Evolutionary conservation across 2,888 invertebrate genomes (phyloP).

Genomic region (Harmothoe impar): DNA sequence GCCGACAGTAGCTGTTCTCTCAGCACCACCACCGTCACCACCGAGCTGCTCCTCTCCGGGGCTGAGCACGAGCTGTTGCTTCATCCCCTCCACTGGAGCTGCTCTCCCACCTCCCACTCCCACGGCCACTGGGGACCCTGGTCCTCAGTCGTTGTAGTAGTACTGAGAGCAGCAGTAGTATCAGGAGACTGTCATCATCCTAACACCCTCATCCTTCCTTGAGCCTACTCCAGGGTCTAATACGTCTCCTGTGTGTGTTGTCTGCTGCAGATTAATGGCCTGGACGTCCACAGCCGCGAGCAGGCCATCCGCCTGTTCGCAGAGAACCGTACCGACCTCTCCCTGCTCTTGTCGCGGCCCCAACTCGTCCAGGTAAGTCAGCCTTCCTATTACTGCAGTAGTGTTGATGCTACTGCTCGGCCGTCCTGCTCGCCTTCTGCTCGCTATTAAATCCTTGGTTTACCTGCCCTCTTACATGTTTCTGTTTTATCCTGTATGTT

Average conservation of each 20-base stretch:
- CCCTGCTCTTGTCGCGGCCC: conserved; percentile 82
- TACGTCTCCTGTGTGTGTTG: conserved; percentile 17
- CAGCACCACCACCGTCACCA: background rate
- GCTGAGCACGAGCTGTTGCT: background rate
- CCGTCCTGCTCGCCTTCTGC: background rate
- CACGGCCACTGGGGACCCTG: background rate
- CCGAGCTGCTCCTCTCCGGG: background rate
- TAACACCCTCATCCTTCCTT: background rate
- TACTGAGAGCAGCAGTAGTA: background rate
- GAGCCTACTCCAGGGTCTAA: background rate
- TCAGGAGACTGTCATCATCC: background rate
- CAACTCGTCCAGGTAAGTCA: conserved; percentile 69
- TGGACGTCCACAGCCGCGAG: conserved; percentile 82
- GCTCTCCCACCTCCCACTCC: conserved; percentile 21
- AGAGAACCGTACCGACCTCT: conserved; percentile 80
- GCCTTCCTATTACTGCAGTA: background rate
- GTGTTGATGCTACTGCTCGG: background rate
- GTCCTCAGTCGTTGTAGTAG: no score
- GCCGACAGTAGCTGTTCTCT: background rate
- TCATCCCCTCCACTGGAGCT: conserved; percentile 15
- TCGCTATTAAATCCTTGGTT: background rate
- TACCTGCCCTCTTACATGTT: background rate
- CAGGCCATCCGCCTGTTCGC: conserved; percentile 83
- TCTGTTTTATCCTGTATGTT: no score
- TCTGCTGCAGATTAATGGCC: conserved; percentile 82